These are phyloP conservation scores for Fringilla coelebs DNA, from an alignment of 2,797 vertebrate genomes.

Conservation along the genomic window DNA sequence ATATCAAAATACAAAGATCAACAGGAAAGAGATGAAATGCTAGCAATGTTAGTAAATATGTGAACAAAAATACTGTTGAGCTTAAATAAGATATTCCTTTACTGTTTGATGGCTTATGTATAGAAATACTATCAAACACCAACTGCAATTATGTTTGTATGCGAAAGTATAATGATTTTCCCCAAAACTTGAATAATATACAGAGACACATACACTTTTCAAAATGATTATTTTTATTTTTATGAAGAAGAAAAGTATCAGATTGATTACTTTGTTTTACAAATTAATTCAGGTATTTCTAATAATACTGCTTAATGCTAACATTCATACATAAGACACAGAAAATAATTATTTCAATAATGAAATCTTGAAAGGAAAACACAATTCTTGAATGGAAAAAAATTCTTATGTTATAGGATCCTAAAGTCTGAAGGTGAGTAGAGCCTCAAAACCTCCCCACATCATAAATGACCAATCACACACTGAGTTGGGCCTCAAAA, in stretches of 20 bases:
- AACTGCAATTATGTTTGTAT: neutral
- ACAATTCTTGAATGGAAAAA: neutral
- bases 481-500: neutral
- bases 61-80: neutral
- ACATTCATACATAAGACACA: neutral
- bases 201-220: neutral
- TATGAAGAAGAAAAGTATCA: neutral
- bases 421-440: neutral
- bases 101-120: neutral
- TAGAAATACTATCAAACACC: neutral
- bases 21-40: neutral
- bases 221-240: neutral
- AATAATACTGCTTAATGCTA: neutral
- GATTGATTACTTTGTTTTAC: neutral
- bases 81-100: neutral
- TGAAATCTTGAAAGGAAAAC: neutral
- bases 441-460: neutral
- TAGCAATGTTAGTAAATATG: neutral
- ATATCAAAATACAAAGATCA: neutral
- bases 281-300: neutral
- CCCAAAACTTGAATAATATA: neutral
- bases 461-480: neutral
- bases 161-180: neutral
- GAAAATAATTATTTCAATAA: neutral
- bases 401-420: neutral